Evolutionary conservation across 2,113 vertebrate genomes (phyloP), one percentile per base, ranked within the genome.

Genomic region (Mormyrus lacerda): DNA sequence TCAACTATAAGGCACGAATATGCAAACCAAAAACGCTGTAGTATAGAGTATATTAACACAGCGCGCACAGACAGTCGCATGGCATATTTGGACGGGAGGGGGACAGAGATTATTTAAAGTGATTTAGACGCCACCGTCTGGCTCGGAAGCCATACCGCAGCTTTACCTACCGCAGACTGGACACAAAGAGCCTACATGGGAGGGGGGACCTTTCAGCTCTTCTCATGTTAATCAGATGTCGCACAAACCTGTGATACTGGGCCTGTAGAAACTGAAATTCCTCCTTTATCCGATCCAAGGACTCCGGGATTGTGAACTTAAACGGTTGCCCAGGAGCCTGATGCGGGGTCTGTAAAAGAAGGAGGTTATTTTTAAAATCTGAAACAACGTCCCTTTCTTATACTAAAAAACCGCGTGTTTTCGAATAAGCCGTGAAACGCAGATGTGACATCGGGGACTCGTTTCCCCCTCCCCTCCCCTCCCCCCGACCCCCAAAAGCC

Each of bases 181-280:
- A 88, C 89, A 85, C 39, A 91, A 89, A 89, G 51, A 45, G 24
- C 79, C 35, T 50, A 79, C 73, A 89, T 87, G 58, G 53, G 53
- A 50, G 19, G 85, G 85, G 61, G 58, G 44, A 76, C 21, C 44
- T 53, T 35, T 87, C 47, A 19, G 47, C 85, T 89, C 21, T 51
- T 51, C 42, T 35, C 21, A 87, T 51, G 85, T 51, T 42, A 87
- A 89, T 86, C 45, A 27, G 24, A 44, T 24, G 61, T 21, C 53
- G 82, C 50, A 91, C 95, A 91, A 94, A 98, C 98, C 98, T 98
- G 97, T 98, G 98, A 94, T 98, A 98, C 95, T 98, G 98, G 8
- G 97, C 97, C 92, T 98, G 98, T 35, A 98, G 95, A 91, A 99
- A 98, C 96, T 98, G 97, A 94, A 98, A 98, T 94, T 98, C 98